Evolutionary conservation across 2,888 invertebrate species (phyloP).

Genomic region (Platerodrilus igneus): DNA sequence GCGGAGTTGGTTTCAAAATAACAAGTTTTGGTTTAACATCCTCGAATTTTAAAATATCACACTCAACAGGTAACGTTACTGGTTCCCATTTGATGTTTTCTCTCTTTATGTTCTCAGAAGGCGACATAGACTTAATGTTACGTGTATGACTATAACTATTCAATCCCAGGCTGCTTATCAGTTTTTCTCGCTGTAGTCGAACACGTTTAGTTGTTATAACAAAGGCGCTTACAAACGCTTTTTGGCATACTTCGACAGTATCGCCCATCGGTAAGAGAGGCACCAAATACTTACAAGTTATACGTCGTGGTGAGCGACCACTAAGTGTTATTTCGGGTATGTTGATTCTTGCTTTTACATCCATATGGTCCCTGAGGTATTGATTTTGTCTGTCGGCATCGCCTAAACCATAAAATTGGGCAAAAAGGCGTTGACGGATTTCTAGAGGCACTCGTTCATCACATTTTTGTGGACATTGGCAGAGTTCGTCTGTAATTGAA

Average conservation of each 20-base stretch:
- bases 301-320: slow-evolving; percentile 47
- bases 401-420: slow-evolving; percentile 50
- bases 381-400: slow-evolving; percentile 51
- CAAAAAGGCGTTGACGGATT: slow-evolving; percentile 48
- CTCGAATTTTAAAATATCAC: slow-evolving; percentile 22
- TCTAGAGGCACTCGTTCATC: slow-evolving; percentile 49
- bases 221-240: slow-evolving; percentile 54
- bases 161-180: slow-evolving; percentile 47
- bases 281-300: slow-evolving; percentile 53
- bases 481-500: slow-evolving; percentile 48
- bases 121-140: slow-evolving; percentile 19
- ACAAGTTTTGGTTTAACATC: too few relatives aligned
- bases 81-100: slow-evolving; percentile 19
- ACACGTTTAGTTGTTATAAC: slow-evolving; percentile 54
- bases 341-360: slow-evolving; percentile 47
- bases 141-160: slow-evolving; percentile 47
- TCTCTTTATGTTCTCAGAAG: slow-evolving; percentile 29
- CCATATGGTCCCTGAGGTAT: slow-evolving; percentile 51
- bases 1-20: slow-evolving; percentile 15
- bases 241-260: slow-evolving; percentile 51
- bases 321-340: slow-evolving; percentile 38
- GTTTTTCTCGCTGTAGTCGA: slow-evolving; percentile 50
- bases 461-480: slow-evolving; percentile 54
- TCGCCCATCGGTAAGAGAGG: slow-evolving; percentile 41
- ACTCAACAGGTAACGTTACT: slow-evolving; percentile 24